These are phyloP conservation scores for Ylistrum balloti DNA, from an alignment of 1,140 invertebrate species.

Conservation along the genomic window DNA sequence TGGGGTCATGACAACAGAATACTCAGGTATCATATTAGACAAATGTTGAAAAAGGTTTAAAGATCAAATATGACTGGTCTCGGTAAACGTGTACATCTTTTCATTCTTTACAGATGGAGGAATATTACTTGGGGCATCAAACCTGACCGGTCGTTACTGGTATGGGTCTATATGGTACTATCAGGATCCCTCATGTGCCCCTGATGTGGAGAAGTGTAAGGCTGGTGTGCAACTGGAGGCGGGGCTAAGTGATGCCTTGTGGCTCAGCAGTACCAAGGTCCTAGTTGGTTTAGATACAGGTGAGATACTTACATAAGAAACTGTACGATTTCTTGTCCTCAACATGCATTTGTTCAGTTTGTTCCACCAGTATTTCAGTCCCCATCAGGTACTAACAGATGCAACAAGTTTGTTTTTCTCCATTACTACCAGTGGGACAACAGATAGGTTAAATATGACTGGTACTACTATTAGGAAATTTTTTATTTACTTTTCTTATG, in stretches of 20 bases:
- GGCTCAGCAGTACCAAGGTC: conserved; percentile 72
- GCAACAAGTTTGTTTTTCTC: too few species aligned
- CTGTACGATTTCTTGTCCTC: too few species aligned
- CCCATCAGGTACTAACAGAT: too few species aligned
- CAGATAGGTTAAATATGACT: too few species aligned
- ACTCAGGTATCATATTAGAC: too few species aligned
- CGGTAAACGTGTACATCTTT: neutral
- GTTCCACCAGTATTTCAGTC: too few species aligned
- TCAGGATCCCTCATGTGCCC: conserved; percentile 72
- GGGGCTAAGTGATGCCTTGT: conserved; percentile 77
- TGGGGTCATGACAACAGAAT: too few species aligned
- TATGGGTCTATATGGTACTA: conserved; percentile 81
- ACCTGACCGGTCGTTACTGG: conserved; percentile 81
- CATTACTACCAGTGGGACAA: too few species aligned
- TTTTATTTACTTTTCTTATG: too few species aligned
- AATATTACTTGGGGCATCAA: conserved; percentile 79
- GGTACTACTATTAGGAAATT: too few species aligned
- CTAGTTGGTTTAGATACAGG: conserved; percentile 78
- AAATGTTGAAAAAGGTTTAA: too few species aligned
- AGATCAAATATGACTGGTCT: neutral
- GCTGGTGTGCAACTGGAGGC: conserved; percentile 80
- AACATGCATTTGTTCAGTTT: too few species aligned
- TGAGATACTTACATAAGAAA: conserved; percentile 45
- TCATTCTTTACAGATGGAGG: conserved; percentile 77
- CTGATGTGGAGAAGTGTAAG: conserved; percentile 80